Base-by-base conservation (phyloP, 2,797 vertebrate species). In the Diplodus puntazzo region DNA sequence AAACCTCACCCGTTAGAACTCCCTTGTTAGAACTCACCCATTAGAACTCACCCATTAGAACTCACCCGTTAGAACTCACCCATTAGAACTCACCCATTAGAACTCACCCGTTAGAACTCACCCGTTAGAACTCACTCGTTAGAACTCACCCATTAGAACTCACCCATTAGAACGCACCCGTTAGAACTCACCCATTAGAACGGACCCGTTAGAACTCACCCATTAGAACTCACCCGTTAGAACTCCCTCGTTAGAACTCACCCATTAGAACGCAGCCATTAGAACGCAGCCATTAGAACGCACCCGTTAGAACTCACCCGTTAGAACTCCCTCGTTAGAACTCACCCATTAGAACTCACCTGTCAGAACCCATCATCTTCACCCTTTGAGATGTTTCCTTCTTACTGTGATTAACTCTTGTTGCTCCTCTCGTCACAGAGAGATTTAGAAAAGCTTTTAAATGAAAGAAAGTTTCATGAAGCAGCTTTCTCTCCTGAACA, bases 121-220 rank as follows among this genome's bases (percentile, higher is more conserved):
- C 9, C 23, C 2, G 1, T 9, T 13, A 2, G 59, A 43, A 27
- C 12, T 75, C 55, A 49, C 14, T 11, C 4, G 0, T 6, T 14
- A 11, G 11, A 25, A 21, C 4, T 21, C 53, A 54, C 3, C 21
- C 2, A 1, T 9, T 13, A 2, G 59, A 43, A 27, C 12, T 75
- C 55, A 49, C 14, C 16, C 4, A 0, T 6, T 14, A 11, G 11
- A 25, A 21, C 4, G 30, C 4, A 12, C 30, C 30, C 30, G 4
- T 30, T 30, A 30, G 30, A 30, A 30, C 30, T 30, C 3, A 30
- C 30, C 30, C 4, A 5, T 5, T 30, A 30, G 30, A 30, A 30
- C 30, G 4, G 3, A 30, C 30, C 30, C 30, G 4, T 30, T 30
- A 30, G 30, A 30, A 30, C 30, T 30, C 92, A 85, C n/a, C 42